phyloP scores from a whole-genome alignment of 2,797 vertebrate species.

The Pangasius krempfi region DNA sequence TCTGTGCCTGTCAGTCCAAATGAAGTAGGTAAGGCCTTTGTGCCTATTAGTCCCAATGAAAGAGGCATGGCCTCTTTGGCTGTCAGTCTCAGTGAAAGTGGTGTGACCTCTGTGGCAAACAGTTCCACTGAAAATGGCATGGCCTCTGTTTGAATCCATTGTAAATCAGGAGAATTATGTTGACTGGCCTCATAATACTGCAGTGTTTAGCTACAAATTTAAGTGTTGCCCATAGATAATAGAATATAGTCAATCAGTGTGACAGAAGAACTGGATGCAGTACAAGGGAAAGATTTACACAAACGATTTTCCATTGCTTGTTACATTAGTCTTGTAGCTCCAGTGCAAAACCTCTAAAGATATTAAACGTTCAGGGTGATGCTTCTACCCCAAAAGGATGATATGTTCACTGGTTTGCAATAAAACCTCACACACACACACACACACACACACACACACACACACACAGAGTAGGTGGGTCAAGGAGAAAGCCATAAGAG shows the following conservation, averaged over 20 bases:
- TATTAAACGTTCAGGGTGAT: background rate
- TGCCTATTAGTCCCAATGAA: background rate
- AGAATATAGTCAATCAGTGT: background rate
- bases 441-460: background rate
- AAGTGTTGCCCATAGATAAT: background rate
- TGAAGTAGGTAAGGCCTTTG: background rate
- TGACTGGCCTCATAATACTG: background rate
- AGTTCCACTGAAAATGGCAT: background rate
- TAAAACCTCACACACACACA: background rate
- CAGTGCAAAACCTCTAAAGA: background rate
- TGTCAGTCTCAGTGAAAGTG: background rate
- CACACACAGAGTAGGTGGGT: slow-evolving; percentile 1
- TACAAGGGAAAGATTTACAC: background rate
- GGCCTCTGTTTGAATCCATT: background rate
- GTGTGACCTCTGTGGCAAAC: background rate
- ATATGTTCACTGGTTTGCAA: background rate
- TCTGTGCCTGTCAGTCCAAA: background rate
- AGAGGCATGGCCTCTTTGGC: background rate
- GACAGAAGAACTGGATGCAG: background rate
- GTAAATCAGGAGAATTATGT: background rate
- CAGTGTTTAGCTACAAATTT: background rate
- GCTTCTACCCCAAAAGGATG: background rate
- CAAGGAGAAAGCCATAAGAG: slow-evolving; percentile 25
- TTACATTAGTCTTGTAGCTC: background rate
- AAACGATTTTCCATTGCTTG: background rate